These are phyloP conservation scores for Scomber scombrus DNA, from an alignment of 2,113 vertebrate species.

Conservation along the genomic window DNA sequence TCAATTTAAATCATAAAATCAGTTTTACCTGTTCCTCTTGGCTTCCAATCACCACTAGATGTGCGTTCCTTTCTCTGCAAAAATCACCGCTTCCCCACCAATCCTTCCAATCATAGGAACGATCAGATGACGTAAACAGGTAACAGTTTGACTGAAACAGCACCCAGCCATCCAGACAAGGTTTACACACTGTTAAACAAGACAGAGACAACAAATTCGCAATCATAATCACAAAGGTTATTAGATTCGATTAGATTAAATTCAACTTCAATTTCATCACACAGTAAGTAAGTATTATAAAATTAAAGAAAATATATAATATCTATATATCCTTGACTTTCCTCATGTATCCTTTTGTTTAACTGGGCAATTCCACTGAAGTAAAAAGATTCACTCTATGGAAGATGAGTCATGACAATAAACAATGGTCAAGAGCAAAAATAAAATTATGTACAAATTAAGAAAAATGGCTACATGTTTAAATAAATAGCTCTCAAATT, in stretches of 20 bases:
- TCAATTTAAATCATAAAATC: neutral
- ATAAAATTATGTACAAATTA: neutral
- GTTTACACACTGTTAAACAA: constrained; percentile 51
- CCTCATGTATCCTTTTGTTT: too few species aligned
- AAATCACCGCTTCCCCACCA: neutral
- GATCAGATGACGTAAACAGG: rapidly evolving
- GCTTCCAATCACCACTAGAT: constrained; percentile 60
- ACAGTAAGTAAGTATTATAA: too few species aligned
- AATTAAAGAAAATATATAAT: too few species aligned
- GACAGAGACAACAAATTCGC: neutral
- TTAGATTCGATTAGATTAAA: too few species aligned
- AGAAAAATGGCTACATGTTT: neutral
- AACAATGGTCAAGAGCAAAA: neutral
- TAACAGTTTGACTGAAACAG: constrained; percentile 65
- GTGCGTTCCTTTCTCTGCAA: neutral
- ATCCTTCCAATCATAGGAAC: rapidly evolving
- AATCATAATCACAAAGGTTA: neutral
- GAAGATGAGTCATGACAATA: neutral
- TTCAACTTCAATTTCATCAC: too few species aligned
- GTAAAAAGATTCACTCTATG: neutral
- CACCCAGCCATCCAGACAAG: constrained; percentile 58
- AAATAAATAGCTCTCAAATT: neutral
- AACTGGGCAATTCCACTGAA: too few species aligned
- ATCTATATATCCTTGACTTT: too few species aligned
- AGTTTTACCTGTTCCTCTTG: constrained; percentile 62